These are phyloP conservation scores for Phrynocephalus vlangalii DNA, from an alignment of 2,797 vertebrate genomes.

Conservation along the genomic window DNA sequence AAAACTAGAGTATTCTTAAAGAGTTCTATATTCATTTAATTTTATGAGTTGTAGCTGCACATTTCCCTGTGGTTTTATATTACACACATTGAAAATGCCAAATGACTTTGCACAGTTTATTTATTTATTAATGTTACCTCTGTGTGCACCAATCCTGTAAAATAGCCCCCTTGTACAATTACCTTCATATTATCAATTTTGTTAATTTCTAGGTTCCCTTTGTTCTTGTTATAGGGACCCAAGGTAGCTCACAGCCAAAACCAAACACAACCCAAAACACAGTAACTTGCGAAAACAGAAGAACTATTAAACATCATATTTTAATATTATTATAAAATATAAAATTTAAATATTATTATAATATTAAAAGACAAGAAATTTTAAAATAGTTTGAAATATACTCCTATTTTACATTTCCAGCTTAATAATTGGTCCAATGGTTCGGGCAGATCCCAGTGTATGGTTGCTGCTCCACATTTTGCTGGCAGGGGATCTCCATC, in stretches of 20 bases:
- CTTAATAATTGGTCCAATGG: too few species aligned
- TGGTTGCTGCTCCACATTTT: not conserved
- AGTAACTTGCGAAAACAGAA: too few species aligned
- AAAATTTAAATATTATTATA: too few species aligned
- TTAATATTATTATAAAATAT: too few species aligned
- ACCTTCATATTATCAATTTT: not conserved
- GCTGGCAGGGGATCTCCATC: not conserved
- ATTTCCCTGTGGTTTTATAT: not conserved
- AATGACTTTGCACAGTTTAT: not conserved
- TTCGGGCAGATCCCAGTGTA: not conserved
- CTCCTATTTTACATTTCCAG: too few species aligned
- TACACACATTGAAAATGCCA: not conserved
- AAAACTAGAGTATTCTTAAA: not conserved
- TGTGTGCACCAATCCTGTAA: not conserved
- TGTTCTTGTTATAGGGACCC: not conserved
- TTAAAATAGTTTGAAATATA: too few species aligned
- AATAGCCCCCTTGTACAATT: too few species aligned
- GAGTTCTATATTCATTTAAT: not conserved
- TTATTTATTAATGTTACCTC: not conserved
- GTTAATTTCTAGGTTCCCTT: too few species aligned
- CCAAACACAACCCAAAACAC: too few species aligned
- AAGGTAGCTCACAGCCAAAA: too few species aligned
- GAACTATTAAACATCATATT: too few species aligned
- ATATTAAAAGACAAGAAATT: too few species aligned
- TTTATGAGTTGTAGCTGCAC: not conserved